These are phyloP conservation scores for Micrastur ruficollis DNA, from an alignment of 2,797 vertebrate species.

Conservation along the genomic window DNA sequence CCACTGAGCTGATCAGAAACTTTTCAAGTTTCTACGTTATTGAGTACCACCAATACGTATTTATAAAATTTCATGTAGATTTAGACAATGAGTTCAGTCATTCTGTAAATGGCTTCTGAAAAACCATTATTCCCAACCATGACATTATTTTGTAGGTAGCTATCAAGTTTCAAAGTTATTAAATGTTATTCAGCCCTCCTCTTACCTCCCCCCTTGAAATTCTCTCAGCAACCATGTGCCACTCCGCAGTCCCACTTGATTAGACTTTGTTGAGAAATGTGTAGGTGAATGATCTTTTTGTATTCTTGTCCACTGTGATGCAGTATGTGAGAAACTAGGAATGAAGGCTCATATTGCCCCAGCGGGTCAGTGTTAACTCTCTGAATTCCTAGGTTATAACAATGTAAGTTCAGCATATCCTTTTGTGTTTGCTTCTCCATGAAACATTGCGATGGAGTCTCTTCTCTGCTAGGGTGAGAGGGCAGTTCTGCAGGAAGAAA, in stretches of 20 bases:
- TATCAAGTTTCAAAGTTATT: constrained; percentile 81
- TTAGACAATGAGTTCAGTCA: constrained; percentile 11
- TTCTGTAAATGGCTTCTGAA: constrained; percentile 53
- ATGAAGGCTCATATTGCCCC: constrained; percentile 5
- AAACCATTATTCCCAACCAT: constrained; percentile 61
- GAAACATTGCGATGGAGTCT: not conserved
- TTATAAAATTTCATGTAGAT: not conserved
- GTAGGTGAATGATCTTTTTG: constrained; percentile 80
- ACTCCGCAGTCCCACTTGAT: constrained; percentile 72
- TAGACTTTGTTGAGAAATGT: constrained; percentile 72
- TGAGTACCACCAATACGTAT: fast-evolving
- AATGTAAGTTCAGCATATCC: not conserved
- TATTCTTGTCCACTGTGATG: constrained; percentile 40
- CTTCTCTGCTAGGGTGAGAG: not conserved
- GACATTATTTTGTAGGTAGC: constrained; percentile 73
- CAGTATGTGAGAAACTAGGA: constrained; percentile 28
- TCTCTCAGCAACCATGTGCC: constrained; percentile 72
- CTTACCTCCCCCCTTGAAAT: constrained; percentile 44
- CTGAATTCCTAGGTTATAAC: not conserved
- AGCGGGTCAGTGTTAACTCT: constrained; percentile 3
- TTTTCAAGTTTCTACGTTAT: not conserved
- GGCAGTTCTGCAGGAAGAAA: not conserved
- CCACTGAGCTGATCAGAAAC: not conserved
- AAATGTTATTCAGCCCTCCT: constrained; percentile 71
- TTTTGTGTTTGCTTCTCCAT: not conserved